Base-by-base conservation (phyloP, 2,888 invertebrate genomes). In the Scotopteryx bipunctaria region DNA sequence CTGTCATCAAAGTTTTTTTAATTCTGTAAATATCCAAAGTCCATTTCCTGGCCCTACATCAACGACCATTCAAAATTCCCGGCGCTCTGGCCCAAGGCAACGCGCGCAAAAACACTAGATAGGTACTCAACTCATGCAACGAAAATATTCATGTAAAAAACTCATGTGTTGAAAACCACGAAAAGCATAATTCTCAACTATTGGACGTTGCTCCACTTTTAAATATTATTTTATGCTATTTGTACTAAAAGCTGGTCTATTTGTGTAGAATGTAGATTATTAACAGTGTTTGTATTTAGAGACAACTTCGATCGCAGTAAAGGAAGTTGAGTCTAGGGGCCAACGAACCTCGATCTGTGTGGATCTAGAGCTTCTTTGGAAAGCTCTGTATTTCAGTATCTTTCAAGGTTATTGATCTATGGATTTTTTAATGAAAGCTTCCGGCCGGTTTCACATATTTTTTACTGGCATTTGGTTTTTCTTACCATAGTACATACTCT, bases 271-370 rank as follows among this genome's bases (percentile, higher is more conserved):
- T 6, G 48, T 48, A 14, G 14, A 35, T 38, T 45, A 53, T 50
- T 56, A 32, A 51, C 42, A 35, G 42, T 46, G 27, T 19, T 43
- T 41, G 44, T 51, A 47, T 49, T 46, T 44, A 49, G 31, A 44
- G 49, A 53, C 48, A 54, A 32, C 27, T 51, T 48, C 38, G 47
- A 59, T 36, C 41, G 42, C 23, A 19, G 29, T 33, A 33, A 32
- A 52, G 48, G 48, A 52, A 52, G 52, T 46, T 40, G 42, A 52
- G 55, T 42, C n/a, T n/a, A n/a, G 38, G 5, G 16, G 52, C 43
- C 51, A 49, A 46, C 47, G 52, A 58, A 46, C 51, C 48, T 48
- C 41, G 33, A 27, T 5, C 27, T 27, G 32, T 27, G 32, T n/a
- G 8, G 14, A 32, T 32, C 3, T 32, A 8, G 14, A 32, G 32